Conservation (phyloP, 2,797 vertebrate species). For the Sebastes matsubarae region DNA sequence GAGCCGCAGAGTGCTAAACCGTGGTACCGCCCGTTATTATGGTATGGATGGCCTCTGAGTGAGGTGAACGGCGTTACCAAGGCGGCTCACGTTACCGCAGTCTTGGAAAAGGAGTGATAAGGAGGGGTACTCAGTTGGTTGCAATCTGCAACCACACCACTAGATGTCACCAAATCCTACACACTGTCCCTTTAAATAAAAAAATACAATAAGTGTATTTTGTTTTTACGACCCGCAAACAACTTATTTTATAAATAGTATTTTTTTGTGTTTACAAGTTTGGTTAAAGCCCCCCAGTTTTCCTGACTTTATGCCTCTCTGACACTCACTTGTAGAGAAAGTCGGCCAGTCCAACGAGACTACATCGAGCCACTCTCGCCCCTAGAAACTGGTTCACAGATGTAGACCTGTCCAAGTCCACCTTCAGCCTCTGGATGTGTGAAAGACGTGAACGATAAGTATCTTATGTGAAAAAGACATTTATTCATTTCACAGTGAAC, state of each 20-base stretch:
- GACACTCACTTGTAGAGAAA: conserved; percentile 89
- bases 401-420: conserved; percentile 89
- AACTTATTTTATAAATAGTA: background rate
- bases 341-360: conserved; percentile 87
- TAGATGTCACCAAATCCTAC: too few relatives aligned
- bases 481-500: background rate
- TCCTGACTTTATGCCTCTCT: background rate
- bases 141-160: too few relatives aligned
- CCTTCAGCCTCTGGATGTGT: conserved; percentile 86
- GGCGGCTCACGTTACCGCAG: too few relatives aligned
- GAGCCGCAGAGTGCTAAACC: too few relatives aligned
- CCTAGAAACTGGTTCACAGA: conserved; percentile 89
- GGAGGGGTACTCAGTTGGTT: too few relatives aligned
- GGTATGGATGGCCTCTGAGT: too few relatives aligned
- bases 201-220: background rate
- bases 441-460: background rate
- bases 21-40: too few relatives aligned
- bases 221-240: background rate
- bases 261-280: background rate
- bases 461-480: background rate
- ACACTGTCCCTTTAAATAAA: background rate
- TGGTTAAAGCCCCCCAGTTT: background rate
- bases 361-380: conserved; percentile 88
- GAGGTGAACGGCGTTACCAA: too few relatives aligned
- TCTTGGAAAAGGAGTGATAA: too few relatives aligned